Evolutionary conservation across 1,140 invertebrate genomes (phyloP).

Genomic region (Colletes latitarsis): DNA sequence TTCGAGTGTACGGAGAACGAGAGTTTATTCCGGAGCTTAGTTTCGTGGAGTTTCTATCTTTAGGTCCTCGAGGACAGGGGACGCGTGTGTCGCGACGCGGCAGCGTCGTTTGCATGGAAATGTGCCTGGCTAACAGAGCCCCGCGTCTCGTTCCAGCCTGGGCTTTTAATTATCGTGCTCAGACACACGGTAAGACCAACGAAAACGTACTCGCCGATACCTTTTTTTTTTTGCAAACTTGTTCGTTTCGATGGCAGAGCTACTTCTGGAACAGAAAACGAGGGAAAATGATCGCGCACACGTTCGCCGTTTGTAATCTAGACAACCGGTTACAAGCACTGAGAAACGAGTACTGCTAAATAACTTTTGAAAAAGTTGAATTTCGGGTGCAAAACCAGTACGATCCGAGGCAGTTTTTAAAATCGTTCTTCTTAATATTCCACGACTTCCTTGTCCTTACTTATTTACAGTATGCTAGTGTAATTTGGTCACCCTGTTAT

Average conservation of each 20-base stretch:
- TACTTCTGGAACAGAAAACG: not conserved
- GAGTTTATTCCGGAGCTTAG: slow-evolving; percentile 14
- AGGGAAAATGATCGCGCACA: not conserved
- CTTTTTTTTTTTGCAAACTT: slow-evolving; percentile 10
- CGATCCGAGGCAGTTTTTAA: too few relatives aligned
- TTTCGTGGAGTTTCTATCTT: slow-evolving; percentile 51
- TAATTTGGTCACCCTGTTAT: too few relatives aligned
- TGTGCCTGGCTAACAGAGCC: slow-evolving; percentile 17
- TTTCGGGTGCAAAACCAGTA: too few relatives aligned
- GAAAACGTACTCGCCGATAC: slow-evolving; percentile 36
- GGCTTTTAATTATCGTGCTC: slow-evolving; percentile 18
- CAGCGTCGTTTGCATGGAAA: slow-evolving; percentile 49
- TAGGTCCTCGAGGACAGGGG: slow-evolving; percentile 49
- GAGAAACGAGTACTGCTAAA: too few relatives aligned
- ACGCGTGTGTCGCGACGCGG: slow-evolving; percentile 2
- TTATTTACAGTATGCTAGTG: too few relatives aligned
- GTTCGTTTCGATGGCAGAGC: slow-evolving; percentile 21
- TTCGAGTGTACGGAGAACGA: not conserved
- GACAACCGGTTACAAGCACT: too few relatives aligned
- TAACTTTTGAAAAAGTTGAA: too few relatives aligned
- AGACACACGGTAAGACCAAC: not conserved
- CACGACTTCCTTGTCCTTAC: too few relatives aligned
- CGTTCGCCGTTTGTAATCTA: not conserved
- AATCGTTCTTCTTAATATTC: too few relatives aligned
- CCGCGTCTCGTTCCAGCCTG: not conserved